A percentile compares a stretch with the other conserved stretches of the same genome.
Evolutionary conservation across 2,797 vertebrate genomes (phyloP).

Genomic region (Potorous gilbertii): DNA sequence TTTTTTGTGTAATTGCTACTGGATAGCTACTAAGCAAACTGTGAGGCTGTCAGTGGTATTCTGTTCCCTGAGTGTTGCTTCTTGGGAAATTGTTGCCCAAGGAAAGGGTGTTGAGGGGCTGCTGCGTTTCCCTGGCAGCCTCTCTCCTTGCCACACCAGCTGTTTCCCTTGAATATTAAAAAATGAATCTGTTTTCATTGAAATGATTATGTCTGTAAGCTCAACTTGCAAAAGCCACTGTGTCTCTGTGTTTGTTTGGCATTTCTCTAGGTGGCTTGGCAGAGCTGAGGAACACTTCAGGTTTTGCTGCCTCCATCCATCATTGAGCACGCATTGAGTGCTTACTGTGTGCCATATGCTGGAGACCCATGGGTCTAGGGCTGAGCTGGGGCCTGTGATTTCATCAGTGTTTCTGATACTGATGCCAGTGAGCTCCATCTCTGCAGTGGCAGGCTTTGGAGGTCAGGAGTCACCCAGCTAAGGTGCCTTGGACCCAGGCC

Average conservation of each 20-base stretch:
- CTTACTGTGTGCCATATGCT: neutral
- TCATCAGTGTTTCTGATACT: too few relatives aligned
- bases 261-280: neutral
- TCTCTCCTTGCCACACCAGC: neutral
- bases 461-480: too few relatives aligned
- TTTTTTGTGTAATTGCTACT: neutral
- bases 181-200: neutral
- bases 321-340: too few relatives aligned
- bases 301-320: neutral
- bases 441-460: too few relatives aligned
- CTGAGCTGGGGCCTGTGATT: neutral
- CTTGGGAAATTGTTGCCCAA: too few relatives aligned
- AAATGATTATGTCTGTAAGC: neutral
- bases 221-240: neutral
- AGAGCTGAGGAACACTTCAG: neutral
- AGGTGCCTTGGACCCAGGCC: too few relatives aligned
- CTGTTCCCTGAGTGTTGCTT: too few relatives aligned
- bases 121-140: neutral
- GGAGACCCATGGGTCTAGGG: too few relatives aligned
- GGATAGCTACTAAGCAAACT: neutral
- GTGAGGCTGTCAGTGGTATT: neutral
- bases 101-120: neutral
- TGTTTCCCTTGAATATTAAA: neutral
- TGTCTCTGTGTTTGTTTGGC: neutral
- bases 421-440: too few relatives aligned